These are phyloP conservation scores for Drosophila histrio DNA, from an alignment of 2,888 invertebrate species.

Conservation along the genomic window DNA sequence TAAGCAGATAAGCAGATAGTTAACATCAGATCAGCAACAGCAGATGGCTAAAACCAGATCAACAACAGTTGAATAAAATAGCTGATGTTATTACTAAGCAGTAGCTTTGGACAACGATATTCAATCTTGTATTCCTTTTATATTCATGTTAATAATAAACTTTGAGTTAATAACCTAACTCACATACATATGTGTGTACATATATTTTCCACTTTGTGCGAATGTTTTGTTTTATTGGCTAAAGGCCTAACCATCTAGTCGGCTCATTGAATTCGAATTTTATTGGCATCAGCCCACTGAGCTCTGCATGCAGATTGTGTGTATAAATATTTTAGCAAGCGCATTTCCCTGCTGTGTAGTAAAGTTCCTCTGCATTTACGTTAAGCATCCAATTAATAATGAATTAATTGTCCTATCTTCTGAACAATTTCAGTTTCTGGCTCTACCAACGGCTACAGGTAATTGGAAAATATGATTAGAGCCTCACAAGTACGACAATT, in stretches of 20 bases:
- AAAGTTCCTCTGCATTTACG: neutral
- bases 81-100: no score
- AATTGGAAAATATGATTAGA: neutral
- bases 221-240: neutral
- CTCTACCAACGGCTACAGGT: neutral
- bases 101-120: no score
- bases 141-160: no score
- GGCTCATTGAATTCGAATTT: neutral
- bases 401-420: slow-evolving; percentile 1
- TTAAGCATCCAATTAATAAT: neutral
- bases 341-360: neutral
- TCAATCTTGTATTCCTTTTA: no score
- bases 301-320: neutral
- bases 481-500: neutral
- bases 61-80: no score
- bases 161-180: no score
- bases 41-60: no score
- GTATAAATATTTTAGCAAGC: neutral
- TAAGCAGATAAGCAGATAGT: no score
- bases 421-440: neutral
- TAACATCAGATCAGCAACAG: no score
- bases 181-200: neutral
- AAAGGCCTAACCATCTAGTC: neutral
- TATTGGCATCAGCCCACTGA: neutral
- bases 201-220: neutral